Conservation (phyloP, 2,797 vertebrate species). For the Ibycter americanus region DNA sequence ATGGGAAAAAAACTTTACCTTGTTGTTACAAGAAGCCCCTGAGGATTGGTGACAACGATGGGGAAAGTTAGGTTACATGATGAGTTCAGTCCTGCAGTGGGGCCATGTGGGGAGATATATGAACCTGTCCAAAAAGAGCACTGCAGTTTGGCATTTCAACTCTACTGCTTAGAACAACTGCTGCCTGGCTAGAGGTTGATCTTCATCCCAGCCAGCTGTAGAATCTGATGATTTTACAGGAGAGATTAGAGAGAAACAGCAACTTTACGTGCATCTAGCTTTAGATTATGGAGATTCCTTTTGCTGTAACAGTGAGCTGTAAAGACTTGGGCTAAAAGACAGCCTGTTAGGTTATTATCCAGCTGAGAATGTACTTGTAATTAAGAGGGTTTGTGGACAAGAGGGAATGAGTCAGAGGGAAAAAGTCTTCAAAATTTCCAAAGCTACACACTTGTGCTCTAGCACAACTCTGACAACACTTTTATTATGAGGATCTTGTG, state of each 20-base stretch:
- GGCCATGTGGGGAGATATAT: fast-evolving
- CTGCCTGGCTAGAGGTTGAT: background rate
- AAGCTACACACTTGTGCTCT: background rate
- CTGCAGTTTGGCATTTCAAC: background rate
- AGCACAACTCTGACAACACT: background rate
- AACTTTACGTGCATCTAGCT: background rate
- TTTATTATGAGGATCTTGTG: background rate
- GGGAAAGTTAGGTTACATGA: background rate
- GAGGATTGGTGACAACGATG: background rate
- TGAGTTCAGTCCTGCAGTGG: background rate
- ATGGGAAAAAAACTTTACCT: background rate
- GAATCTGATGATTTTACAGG: background rate
- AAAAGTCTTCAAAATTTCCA: background rate
- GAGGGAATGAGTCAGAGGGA: background rate
- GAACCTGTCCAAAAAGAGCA: background rate
- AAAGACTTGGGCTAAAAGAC: background rate
- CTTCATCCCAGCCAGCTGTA: background rate
- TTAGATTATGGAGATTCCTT: background rate
- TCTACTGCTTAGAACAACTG: background rate
- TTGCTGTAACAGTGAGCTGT: background rate
- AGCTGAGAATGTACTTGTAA: background rate
- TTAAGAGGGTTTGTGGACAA: background rate
- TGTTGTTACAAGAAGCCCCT: background rate
- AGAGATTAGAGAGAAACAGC: background rate
- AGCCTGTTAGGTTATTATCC: background rate